Evolutionary conservation across 2,888 invertebrate species (phyloP).

Genomic region (Apamea crenata): DNA sequence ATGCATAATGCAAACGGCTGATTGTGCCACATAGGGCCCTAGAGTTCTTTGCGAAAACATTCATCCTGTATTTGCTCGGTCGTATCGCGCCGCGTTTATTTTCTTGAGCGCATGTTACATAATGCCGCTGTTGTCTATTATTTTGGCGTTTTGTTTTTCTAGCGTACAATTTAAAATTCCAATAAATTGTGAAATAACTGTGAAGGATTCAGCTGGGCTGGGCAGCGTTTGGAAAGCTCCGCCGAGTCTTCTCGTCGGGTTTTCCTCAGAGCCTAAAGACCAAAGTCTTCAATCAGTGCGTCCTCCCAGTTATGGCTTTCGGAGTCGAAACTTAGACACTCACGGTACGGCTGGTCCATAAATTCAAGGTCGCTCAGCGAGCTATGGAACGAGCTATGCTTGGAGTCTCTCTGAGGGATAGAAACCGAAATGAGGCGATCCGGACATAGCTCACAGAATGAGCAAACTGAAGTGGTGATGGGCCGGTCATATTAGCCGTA

Average conservation of each 20-base stretch:
- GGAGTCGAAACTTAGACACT: not conserved
- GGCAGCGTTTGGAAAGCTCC: not conserved
- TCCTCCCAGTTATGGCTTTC: not conserved
- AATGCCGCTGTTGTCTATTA: slow-evolving; percentile 65
- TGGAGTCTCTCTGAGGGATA: not conserved
- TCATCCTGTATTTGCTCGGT: slow-evolving; percentile 79
- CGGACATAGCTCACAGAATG: not conserved
- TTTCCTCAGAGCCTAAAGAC: not conserved
- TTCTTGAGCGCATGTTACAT: slow-evolving; percentile 68
- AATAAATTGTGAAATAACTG: not conserved
- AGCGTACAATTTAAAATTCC: slow-evolving; percentile 5
- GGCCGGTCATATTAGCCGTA: not conserved
- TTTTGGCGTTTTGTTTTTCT: slow-evolving; percentile 49
- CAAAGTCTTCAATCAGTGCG: not conserved
- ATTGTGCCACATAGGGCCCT: slow-evolving; percentile 83
- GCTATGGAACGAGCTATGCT: not conserved
- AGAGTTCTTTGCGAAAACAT: slow-evolving; percentile 84
- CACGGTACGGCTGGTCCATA: not conserved
- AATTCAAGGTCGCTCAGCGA: not conserved
- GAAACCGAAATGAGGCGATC: not conserved
- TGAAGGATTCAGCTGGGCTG: not conserved
- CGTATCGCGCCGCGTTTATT: slow-evolving; percentile 65
- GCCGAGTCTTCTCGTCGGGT: not conserved
- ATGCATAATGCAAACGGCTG: slow-evolving; percentile 89
- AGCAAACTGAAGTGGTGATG: not conserved